Evolutionary conservation across 2,797 vertebrate genomes (phyloP).

Genomic region (Sternarchorhynchus goeldii): DNA sequence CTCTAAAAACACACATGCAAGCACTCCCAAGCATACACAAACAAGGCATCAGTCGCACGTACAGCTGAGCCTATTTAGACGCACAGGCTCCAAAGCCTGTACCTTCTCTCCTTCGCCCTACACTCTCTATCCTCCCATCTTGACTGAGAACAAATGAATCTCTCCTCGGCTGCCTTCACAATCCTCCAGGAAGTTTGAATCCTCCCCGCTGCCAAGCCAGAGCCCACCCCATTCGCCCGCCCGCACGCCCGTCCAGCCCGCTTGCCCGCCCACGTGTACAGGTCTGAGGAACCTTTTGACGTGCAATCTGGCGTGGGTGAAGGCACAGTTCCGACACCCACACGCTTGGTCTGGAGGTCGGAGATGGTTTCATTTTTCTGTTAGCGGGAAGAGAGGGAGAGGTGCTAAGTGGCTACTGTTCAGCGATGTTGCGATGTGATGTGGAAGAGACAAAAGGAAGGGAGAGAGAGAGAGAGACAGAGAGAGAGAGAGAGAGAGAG

Average conservation of each 20-base stretch:
- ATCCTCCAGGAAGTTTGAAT: constrained; percentile 32
- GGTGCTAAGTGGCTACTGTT: too few species aligned
- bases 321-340: constrained; percentile 49
- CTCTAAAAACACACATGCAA: constrained; percentile 15
- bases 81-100: constrained; percentile 24
- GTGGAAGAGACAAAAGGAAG: too few species aligned
- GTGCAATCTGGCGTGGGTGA: constrained; percentile 44
- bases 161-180: constrained; percentile 27
- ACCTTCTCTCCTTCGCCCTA: not conserved
- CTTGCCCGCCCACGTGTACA: not conserved
- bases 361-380: constrained; percentile 43
- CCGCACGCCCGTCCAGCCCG: not conserved
- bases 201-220: constrained; percentile 11
- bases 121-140: constrained; percentile 29
- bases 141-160: constrained; percentile 46
- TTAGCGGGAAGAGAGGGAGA: constrained; percentile 2
- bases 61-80: constrained; percentile 15
- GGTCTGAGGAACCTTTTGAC: constrained; percentile 28
- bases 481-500: not conserved
- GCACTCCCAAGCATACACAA: not conserved
- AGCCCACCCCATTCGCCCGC: not conserved
- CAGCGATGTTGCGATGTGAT: too few species aligned
- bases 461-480: too few species aligned
- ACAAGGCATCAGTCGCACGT: constrained; percentile 18
- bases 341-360: constrained; percentile 45